Percentiles rank a stretch among this genome's conserved stretches.
Conservation (phyloP, 64 coral and sea anemone genomes). For the Montipora efflorescens region DNA sequence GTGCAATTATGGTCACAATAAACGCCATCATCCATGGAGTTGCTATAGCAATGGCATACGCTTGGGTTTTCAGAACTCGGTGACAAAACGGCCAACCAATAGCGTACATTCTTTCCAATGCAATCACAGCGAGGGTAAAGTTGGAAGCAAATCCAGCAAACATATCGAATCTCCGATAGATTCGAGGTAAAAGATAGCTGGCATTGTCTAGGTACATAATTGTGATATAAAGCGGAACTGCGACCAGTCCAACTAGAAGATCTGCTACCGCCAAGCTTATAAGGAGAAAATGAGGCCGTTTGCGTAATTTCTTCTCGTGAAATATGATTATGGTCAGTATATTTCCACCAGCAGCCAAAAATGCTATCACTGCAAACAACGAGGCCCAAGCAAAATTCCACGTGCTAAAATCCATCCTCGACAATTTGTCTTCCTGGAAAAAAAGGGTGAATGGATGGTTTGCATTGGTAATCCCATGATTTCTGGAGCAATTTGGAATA, state of each 20-base stretch:
- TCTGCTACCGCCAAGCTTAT: constrained; percentile 8
- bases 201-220: neutral
- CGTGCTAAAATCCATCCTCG: neutral
- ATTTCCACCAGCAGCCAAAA: neutral
- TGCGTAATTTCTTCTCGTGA: constrained; percentile 1
- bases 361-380: neutral
- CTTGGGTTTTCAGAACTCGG: neutral
- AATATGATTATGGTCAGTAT: constrained; percentile 1
- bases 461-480: no score
- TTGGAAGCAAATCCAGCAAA: neutral
- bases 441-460: neutral
- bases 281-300: neutral
- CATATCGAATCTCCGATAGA: neutral
- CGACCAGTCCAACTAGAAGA: neutral
- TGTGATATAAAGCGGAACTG: neutral
- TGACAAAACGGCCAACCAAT: constrained; percentile 17
- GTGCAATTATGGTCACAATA: constrained; percentile 8
- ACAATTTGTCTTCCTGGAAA: neutral
- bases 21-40: constrained; percentile 48
- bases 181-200: neutral
- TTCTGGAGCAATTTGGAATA: no score
- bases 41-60: constrained; percentile 19
- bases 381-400: neutral
- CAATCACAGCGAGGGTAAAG: constrained; percentile 37
- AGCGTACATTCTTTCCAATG: constrained; percentile 48